Base-by-base conservation (phyloP, 2,888 invertebrate species). In the Strigamia crassipes region DNA sequence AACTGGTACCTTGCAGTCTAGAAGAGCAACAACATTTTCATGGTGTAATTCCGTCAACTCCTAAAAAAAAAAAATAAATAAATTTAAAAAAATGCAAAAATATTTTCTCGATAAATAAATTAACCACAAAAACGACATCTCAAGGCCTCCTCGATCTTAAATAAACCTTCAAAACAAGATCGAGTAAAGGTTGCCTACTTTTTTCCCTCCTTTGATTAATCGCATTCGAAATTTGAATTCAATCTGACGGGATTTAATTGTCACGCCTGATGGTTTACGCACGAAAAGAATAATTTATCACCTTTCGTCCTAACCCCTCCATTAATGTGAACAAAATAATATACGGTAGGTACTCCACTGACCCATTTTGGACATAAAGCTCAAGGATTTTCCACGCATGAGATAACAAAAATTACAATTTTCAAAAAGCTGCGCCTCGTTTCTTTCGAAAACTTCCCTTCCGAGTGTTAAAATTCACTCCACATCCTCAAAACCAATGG, bases 21-120 rank as follows among this genome's bases (percentile, higher is more conserved):
- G 91, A 86, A 99, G 92, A 41, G 97, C 96, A 82, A 99, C 99
- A 84, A 99, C 96, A 91, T 99, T 99, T 87, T 98, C 97, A 91
- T 99, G 99, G 89, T 99, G 96, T 82, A 99, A 91, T 88, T 95
- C 95, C 34, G 98, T 98, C 87, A 99, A 90, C 90, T 99, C 99
- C 93, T 94, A 87, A 8, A 87, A 86, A 79, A 82, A 89, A 83
- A 34, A 51, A 80, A 80, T 61, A 18, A 61, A 10, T n/a, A 31
- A 38, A 31, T 23, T 31, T 10, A 12, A 78, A 15, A 78, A 0
- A 38, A n/a, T n/a, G 3, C 10, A 13, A 31, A 77, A 77, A 77
- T 8, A 77, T 21, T 21, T 31, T n/a, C 15, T 27, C 27, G 27
- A 27, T 27, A 27, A 27, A 27, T 27, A 27, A 51, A 51, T 4